These are phyloP conservation scores for Irena cyanogastra DNA, from an alignment of 2,113 vertebrate species.

Conservation along the genomic window DNA sequence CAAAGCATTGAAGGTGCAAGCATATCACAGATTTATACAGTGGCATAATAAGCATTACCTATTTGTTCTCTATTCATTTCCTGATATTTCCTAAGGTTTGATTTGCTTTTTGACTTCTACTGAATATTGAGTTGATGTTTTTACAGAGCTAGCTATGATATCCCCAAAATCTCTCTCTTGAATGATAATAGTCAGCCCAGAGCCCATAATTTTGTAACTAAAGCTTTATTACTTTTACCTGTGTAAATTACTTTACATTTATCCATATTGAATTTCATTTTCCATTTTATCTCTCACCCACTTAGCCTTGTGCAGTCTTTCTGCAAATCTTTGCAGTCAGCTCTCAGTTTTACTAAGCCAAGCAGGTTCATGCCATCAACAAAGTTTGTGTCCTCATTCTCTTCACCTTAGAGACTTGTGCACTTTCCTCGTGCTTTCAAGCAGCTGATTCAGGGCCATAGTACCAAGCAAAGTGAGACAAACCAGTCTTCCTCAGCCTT, in stretches of 20 bases:
- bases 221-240: conserved; percentile 28
- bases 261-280: conserved; percentile 8
- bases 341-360: background rate
- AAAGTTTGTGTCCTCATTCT: background rate
- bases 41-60: background rate
- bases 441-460: background rate
- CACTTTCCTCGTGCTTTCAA: background rate
- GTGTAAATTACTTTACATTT: conserved; percentile 1
- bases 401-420: background rate
- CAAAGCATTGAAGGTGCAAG: background rate
- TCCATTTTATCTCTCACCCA: background rate
- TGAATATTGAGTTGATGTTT: background rate
- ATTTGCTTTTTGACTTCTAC: background rate
- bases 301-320: background rate
- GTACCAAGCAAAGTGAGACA: background rate
- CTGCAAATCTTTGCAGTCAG: background rate
- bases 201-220: background rate
- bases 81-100: background rate
- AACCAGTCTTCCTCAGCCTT: background rate
- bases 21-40: background rate
- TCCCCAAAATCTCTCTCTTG: background rate
- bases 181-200: background rate
- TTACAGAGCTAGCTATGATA: background rate
- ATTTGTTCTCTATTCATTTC: background rate
- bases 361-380: background rate